Base-by-base conservation (phyloP, 1,140 invertebrate genomes). In the Kradibia gibbosae region DNA sequence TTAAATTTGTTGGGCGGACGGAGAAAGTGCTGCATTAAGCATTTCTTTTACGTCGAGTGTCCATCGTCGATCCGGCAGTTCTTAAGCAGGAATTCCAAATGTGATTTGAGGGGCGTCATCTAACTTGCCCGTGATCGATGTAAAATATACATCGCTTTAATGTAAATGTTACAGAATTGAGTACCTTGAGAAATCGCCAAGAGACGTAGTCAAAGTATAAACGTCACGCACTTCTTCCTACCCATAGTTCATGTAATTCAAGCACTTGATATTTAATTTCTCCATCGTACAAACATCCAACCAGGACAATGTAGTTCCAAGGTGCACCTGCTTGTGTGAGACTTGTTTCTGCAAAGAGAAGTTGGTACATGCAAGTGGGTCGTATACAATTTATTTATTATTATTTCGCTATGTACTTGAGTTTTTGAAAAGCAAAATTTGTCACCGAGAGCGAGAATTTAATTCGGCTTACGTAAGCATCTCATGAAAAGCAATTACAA, bases 301-400 rank as follows among this genome's bases (percentile, higher is more conserved):
- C 85, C 85, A 86, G 82, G 36, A 76, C 85, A 89, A 91, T 91
- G 90, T 91, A 91, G 90, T 85, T 89, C 50, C n/a, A 82, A 85
- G 84, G 86, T 62, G 4, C 82, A 87, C 89, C 89, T 89, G 87
- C 89, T 89, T 91, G 89, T 89, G 86, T 88, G 87, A 87, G 55
- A 86, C 60, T 86, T 85, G 86, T 88, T 86, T 85, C 84, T 87
- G 75, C 62, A 81, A 85, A 86, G 83, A 85, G 81, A 84, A 73
- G 85, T 86, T 83, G 74, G 79, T 75, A 84, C 85, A 90, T 89
- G 79, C 89, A 90, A 90, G 89, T 90, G 88, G 89, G 88, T 90
- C 20, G 20, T 50, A 60, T 13, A 62, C 28, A 11, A 60, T 76
- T 71, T 0, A n/a, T 85, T 67, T 81, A 34, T 81, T 81, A 34